Percentiles rank a stretch among this genome's conserved stretches.
Conservation (phyloP, 2,888 invertebrate genomes). For the Volucella inanis region DNA sequence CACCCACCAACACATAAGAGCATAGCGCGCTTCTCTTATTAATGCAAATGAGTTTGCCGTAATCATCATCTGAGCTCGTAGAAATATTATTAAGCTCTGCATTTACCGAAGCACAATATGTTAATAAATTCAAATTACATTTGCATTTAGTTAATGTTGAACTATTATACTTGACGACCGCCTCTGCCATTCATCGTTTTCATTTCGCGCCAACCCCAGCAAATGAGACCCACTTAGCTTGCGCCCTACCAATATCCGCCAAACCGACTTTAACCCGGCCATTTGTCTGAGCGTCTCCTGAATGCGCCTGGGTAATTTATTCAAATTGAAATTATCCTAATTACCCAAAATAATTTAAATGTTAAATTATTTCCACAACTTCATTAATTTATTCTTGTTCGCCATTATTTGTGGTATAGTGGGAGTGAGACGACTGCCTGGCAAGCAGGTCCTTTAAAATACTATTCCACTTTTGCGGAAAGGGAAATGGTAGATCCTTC, state of each 20-base stretch:
- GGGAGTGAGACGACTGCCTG: not conserved
- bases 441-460: not conserved
- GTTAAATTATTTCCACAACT: constrained; percentile 71
- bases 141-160: constrained; percentile 71
- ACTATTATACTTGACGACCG: constrained; percentile 71
- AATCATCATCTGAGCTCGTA: constrained; percentile 49
- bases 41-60: constrained; percentile 63
- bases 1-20: constrained; percentile 14
- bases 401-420: constrained; percentile 49
- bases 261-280: not conserved
- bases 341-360: constrained; percentile 74
- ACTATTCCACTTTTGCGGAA: not conserved
- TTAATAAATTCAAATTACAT: constrained; percentile 73
- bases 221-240: not conserved
- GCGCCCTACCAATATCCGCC: not conserved
- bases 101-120: constrained; percentile 67
- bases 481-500: not conserved
- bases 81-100: constrained; percentile 52
- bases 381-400: constrained; percentile 71
- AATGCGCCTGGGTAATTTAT: constrained; percentile 57
- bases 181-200: constrained; percentile 29
- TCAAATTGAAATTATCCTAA: constrained; percentile 74
- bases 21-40: constrained; percentile 32
- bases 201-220: not conserved
- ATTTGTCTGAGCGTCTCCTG: constrained; percentile 4